Conservation (phyloP, 2,888 invertebrate species). For the Macrostomum cliftonense region DNA sequence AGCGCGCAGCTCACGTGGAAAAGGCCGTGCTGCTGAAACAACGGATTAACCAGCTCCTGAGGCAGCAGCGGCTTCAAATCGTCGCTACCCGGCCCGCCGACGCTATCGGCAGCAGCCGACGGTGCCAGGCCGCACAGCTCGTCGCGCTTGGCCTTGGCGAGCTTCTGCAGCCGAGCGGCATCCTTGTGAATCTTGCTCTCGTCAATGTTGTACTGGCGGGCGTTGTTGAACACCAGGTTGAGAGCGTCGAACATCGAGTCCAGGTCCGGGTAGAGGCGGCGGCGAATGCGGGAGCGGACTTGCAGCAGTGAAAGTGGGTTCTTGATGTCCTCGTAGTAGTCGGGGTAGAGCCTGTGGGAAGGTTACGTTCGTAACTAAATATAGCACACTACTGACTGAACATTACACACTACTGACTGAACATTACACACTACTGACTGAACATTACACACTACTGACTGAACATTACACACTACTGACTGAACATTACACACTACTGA, state of each 20-base stretch:
- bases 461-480: too few species aligned
- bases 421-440: too few species aligned
- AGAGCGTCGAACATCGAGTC: slow-evolving; percentile 71
- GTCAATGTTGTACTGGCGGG: slow-evolving; percentile 65
- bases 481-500: too few species aligned
- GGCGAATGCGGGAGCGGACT: slow-evolving; percentile 21
- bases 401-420: too few species aligned
- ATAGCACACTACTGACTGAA: too few species aligned
- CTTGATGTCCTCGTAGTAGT: slow-evolving; percentile 89
- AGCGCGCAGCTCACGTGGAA: too few species aligned
- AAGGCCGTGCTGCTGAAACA: too few species aligned
- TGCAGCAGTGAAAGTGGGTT: slow-evolving; percentile 63
- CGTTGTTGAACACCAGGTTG: slow-evolving; percentile 89
- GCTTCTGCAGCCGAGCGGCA: slow-evolving; percentile 62
- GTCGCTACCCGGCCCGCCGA: too few species aligned
- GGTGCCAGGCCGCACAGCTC: slow-evolving; percentile 42
- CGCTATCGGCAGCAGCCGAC: too few species aligned
- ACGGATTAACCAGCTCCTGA: too few species aligned
- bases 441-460: too few species aligned
- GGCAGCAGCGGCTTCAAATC: too few species aligned
- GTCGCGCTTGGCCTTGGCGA: slow-evolving; percentile 58
- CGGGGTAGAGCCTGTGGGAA: slow-evolving; percentile 59
- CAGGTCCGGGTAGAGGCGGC: slow-evolving; percentile 21
- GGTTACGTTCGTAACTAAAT: neutral
- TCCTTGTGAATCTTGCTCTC: slow-evolving; percentile 63